These are phyloP conservation scores for Trogon melanurus DNA, from an alignment of 2,113 vertebrate species.

Conservation along the genomic window DNA sequence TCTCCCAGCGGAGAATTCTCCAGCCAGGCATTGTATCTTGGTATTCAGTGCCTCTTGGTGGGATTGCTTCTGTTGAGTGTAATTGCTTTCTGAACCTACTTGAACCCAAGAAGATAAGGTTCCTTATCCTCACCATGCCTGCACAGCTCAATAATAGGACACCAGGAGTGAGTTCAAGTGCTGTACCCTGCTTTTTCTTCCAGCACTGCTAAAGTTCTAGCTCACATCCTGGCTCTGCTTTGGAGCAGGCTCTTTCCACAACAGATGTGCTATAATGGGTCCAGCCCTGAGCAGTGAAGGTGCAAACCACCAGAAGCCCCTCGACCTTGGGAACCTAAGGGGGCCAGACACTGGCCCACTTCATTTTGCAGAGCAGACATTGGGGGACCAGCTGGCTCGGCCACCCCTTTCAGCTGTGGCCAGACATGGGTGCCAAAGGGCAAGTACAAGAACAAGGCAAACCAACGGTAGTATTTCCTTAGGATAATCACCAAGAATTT, in stretches of 20 bases:
- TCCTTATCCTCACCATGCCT: background rate
- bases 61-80: background rate
- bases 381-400: background rate
- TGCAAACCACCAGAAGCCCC: background rate
- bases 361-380: background rate
- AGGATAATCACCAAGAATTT: conserved; percentile 16
- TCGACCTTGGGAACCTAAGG: background rate
- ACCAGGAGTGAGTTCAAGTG: background rate
- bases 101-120: conserved; percentile 1
- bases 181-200: background rate
- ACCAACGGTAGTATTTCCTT: background rate
- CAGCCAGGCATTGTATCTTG: background rate
- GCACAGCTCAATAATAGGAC: background rate
- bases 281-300: background rate
- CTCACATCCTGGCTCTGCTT: background rate
- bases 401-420: background rate
- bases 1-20: background rate
- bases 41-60: background rate
- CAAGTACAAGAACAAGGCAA: background rate
- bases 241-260: background rate
- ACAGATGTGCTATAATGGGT: rapidly evolving
- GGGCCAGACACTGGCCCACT: rapidly evolving
- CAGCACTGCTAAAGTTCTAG: background rate
- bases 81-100: background rate
- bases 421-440: background rate